Base-by-base conservation (phyloP, 30 jellyfish, hydroid and myxozoan species). In the Chrysaora quinquecirrha region DNA sequence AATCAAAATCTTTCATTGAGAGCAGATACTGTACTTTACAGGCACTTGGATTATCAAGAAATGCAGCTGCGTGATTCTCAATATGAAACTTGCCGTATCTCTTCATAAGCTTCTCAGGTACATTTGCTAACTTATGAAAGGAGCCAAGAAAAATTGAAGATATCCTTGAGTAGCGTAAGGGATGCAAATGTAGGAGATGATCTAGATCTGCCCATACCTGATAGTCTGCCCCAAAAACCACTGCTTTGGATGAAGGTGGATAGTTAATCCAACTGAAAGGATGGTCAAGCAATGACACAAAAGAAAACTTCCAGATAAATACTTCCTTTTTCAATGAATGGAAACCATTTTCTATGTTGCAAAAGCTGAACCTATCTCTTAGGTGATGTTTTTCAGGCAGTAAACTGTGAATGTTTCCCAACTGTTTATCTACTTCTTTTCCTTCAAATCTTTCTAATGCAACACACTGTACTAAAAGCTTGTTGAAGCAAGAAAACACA, bases 131-230 rank as follows among this genome's bases (percentile, higher is more conserved):
- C 46, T 78, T 78, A 38, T 78, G 81, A 31, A 78, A 78, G 3
- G 80, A 62, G 4, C 89, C 81, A 23, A 78, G 82, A 35, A 78
- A 78, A 30, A 46, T 22, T 24, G 33, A 10, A 14, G 82, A 33
- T 2, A 78, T 62, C 89, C 89, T 60, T 11, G 82, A 32, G 63
- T 78, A 62, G 38, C 82, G 34, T 10, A 22, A 61, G 14, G 89
- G 89, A n/a, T n/a, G n/a, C n/a, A n/a, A n/a, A n/a, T n/a, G n/a
- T n/a, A n/a, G n/a, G n/a, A n/a, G n/a, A n/a, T 35, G 32, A 21
- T 78, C 72, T 2, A 78, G 21, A 34, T 78, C 81, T n/a, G 89
- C 80, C 89, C 89, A 78, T 28, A 62, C 81, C 31, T 78, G 81
- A 34, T 78, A 62, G 23, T 78, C 89, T 25, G 81, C 89, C n/a